Percentiles rank a stretch among this genome's conserved stretches.
These are phyloP conservation scores for Abramis brama DNA, from an alignment of 2,113 vertebrate species.

Conservation along the genomic window DNA sequence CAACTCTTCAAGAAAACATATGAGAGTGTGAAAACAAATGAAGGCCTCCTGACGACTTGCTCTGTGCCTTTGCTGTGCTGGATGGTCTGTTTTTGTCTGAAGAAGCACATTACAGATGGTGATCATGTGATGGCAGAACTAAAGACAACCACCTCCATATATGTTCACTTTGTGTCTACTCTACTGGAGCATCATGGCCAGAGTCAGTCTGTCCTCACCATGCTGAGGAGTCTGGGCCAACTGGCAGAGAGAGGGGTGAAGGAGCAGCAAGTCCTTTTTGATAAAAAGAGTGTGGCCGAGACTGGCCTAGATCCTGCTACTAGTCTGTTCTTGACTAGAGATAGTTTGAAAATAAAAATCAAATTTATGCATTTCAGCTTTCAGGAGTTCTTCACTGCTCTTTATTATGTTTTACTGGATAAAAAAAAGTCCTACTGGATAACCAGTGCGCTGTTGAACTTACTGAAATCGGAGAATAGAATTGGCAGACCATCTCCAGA, in stretches of 20 bases:
- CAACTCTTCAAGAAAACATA: background rate
- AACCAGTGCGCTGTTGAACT: background rate
- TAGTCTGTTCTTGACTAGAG: no score
- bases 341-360: slow-evolving; percentile 27
- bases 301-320: no score
- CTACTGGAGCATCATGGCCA: slow-evolving; percentile 1
- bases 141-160: background rate
- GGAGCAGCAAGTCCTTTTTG: no score
- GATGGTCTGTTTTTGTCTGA: slow-evolving; percentile 11
- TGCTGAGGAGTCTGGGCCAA: background rate
- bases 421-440: background rate
- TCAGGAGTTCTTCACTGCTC: slow-evolving; percentile 63
- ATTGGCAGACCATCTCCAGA: background rate
- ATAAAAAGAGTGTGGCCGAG: no score
- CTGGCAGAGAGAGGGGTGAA: background rate
- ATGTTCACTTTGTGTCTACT: slow-evolving; percentile 20
- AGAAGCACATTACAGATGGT: background rate
- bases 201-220: background rate
- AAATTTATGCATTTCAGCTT: slow-evolving; percentile 55
- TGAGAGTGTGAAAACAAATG: background rate
- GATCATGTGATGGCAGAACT: background rate
- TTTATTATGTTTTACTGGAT: slow-evolving; percentile 4
- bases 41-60: background rate
- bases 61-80: slow-evolving; percentile 23
- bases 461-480: no score